A percentile compares a stretch with the other conserved stretches of the same genome.
phyloP scores from a whole-genome alignment of 2,888 invertebrate species.

The Apoda limacodes region DNA sequence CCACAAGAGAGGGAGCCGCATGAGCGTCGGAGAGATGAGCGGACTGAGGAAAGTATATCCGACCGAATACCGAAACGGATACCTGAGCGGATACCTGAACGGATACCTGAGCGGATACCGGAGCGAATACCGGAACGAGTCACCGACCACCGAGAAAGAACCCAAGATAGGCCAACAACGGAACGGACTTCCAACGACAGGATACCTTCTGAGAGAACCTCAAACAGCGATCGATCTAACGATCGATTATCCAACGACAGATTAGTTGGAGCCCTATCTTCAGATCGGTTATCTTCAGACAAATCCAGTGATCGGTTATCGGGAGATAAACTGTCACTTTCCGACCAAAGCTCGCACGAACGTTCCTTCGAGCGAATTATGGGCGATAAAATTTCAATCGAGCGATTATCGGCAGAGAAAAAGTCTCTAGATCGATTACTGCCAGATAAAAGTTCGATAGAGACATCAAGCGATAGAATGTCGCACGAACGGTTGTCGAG shows the following conservation, averaged over 20 bases:
- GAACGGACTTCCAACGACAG: conserved; percentile 24
- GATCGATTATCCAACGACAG: conserved; percentile 18
- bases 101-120: conserved; percentile 18
- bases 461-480: conserved; percentile 22
- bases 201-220: conserved; percentile 15
- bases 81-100: conserved; percentile 29
- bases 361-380: conserved; percentile 19
- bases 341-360: conserved; percentile 13
- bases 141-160: conserved; percentile 1
- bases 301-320: conserved; percentile 3
- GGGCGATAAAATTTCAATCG: conserved; percentile 17
- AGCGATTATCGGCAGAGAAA: conserved; percentile 22
- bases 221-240: conserved; percentile 12
- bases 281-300: conserved; percentile 26
- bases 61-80: conserved; percentile 29
- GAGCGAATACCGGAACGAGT: conserved; percentile 3
- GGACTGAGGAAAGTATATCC: conserved; percentile 31
- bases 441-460: conserved; percentile 16
- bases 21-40: conserved; percentile 28
- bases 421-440: conserved; percentile 23
- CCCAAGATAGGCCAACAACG: conserved; percentile 17
- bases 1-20: conserved; percentile 35
- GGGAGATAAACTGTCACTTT: conserved; percentile 6
- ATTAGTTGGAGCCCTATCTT: conserved; percentile 24
- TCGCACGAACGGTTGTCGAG: conserved; percentile 15